Percentiles rank a stretch among this genome's conserved stretches.
Conservation (phyloP, 2,888 invertebrate species). For the Pantelozetes paolii region DNA sequence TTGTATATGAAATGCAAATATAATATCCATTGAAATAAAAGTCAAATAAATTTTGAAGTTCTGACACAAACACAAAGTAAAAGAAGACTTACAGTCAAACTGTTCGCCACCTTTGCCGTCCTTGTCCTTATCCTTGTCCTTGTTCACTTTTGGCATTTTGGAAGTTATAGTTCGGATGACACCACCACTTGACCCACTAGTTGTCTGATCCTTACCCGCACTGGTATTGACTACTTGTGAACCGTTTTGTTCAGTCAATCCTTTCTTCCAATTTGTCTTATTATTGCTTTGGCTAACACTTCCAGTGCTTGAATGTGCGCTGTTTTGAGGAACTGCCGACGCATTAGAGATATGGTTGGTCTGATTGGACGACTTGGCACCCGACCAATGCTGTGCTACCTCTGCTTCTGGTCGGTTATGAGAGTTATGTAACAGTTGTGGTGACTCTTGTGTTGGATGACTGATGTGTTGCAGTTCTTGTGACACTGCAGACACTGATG, state of each 20-base stretch:
- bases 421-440: neutral
- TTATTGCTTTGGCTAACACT: neutral
- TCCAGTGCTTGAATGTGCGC: neutral
- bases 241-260: neutral
- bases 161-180: neutral
- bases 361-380: neutral
- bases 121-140: too few species aligned
- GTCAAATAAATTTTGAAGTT: neutral
- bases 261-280: slow-evolving; percentile 8
- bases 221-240: neutral
- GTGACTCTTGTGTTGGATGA: slow-evolving; percentile 33
- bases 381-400: neutral
- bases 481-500: slow-evolving; percentile 33
- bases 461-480: slow-evolving; percentile 24
- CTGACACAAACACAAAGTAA: neutral
- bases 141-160: slow-evolving; percentile 30
- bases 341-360: slow-evolving; percentile 2
- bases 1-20: too few species aligned
- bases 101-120: slow-evolving; percentile 22
- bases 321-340: neutral
- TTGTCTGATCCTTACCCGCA: neutral
- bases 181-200: slow-evolving; percentile 13
- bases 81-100: slow-evolving; percentile 30
- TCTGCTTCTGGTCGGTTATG: neutral
- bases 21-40: slow-evolving; percentile 26